Conservation (phyloP, 2,113 vertebrate species). For the Toxostoma redivivum region DNA sequence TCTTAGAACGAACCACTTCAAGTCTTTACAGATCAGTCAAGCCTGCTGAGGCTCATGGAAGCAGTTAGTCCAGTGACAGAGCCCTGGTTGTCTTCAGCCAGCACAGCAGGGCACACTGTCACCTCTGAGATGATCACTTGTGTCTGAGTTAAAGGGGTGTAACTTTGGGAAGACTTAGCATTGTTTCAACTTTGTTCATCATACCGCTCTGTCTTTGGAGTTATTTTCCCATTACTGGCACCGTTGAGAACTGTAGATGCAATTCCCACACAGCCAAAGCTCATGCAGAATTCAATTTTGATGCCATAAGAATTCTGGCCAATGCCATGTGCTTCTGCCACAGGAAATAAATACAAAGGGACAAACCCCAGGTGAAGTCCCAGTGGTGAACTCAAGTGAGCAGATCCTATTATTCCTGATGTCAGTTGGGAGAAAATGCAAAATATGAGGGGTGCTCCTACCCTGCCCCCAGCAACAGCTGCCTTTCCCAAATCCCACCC, state of each 20-base stretch:
- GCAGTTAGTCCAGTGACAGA: neutral
- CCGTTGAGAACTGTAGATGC: neutral
- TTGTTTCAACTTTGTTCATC: neutral
- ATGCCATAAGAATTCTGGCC: neutral
- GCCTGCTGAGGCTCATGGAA: neutral
- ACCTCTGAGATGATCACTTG: neutral
- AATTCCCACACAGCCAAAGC: neutral
- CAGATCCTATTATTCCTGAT: neutral
- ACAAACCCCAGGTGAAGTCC: neutral
- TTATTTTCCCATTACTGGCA: neutral
- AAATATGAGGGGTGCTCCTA: neutral
- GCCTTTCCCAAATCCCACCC: neutral
- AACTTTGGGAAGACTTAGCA: neutral
- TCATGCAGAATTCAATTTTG: neutral
- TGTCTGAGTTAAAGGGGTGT: neutral
- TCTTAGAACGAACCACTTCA: neutral
- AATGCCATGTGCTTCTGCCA: neutral
- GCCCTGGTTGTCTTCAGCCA: neutral
- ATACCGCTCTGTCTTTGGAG: neutral
- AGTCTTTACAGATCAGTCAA: neutral
- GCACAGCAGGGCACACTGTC: neutral
- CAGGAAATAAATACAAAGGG: neutral
- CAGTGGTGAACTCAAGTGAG: neutral
- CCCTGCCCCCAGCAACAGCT: neutral
- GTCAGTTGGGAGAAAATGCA: neutral